Conservation (phyloP, 2,113 vertebrate genomes). For the Hypanus sabinus region DNA sequence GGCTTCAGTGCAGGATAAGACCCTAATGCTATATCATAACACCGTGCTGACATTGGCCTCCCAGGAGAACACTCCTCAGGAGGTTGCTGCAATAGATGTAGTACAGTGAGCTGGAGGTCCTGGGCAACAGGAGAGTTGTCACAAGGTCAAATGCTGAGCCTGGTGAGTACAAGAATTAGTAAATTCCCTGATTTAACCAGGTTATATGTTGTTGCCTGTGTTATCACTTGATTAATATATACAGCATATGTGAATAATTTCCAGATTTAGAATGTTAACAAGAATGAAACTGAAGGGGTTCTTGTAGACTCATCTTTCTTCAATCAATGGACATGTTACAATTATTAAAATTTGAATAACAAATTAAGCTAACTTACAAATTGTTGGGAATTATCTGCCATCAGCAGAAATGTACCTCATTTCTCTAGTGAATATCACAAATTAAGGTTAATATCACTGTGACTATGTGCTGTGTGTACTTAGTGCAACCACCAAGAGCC, state of each 20-base stretch:
- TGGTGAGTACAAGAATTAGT: neutral
- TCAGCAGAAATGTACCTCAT: neutral
- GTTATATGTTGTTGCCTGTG: neutral
- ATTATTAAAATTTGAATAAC: neutral
- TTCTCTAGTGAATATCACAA: neutral
- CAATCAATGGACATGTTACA: no score
- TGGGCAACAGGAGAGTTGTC: no score
- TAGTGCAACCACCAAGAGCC: conserved; percentile 41
- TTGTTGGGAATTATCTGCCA: neutral
- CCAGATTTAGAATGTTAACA: neutral
- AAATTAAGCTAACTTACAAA: neutral
- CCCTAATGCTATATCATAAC: no score
- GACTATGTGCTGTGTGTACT: neutral
- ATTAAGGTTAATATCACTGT: conserved; percentile 16
- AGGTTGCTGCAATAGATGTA: no score
- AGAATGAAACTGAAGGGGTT: no score
- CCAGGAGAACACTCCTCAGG: no score
- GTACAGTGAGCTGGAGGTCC: no score
- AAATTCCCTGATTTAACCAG: neutral
- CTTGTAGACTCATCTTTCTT: no score
- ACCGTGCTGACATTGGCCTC: no score
- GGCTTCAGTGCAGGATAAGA: no score
- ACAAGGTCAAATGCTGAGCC: neutral
- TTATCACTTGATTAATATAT: neutral
- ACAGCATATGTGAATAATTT: neutral